A percentile compares a stretch with the other conserved stretches of the same genome.
These are phyloP conservation scores for Aphelenchoides besseyi DNA, from an alignment of 1,140 invertebrate species.

Conservation along the genomic window DNA sequence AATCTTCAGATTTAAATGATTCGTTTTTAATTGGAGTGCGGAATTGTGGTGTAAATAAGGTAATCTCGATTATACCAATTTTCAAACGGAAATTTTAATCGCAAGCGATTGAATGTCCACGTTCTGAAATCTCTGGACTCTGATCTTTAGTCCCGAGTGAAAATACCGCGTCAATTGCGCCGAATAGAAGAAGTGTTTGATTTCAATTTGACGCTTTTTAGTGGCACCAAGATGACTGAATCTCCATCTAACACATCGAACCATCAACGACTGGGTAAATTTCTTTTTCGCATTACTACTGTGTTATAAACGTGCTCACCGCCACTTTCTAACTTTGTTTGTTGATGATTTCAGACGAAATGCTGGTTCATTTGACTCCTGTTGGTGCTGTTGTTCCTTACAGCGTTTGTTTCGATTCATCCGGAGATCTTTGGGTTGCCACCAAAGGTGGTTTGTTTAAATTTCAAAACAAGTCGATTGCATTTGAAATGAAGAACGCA, in stretches of 20 bases:
- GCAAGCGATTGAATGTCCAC: not conserved
- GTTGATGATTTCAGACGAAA: no score
- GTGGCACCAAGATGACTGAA: constrained; percentile 48
- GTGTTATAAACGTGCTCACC: no score
- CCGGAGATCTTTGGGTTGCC: constrained; percentile 54
- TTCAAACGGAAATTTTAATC: not conserved
- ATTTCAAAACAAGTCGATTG: constrained; percentile 32
- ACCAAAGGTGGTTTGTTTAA: constrained; percentile 61
- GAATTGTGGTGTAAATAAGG: not conserved
- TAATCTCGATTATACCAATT: not conserved
- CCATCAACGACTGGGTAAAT: constrained; percentile 53
- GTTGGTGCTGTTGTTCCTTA: constrained; percentile 55
- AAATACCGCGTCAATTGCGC: no score
- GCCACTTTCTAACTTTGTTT: not conserved
- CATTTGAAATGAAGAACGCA: constrained; percentile 53
- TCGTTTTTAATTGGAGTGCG: not conserved
- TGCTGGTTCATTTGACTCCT: constrained; percentile 48
- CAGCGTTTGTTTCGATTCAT: constrained; percentile 47
- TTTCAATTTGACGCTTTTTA: no score
- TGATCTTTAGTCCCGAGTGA: not conserved
- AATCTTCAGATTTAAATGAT: not conserved
- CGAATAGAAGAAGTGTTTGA: no score
- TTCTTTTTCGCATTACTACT: constrained; percentile 46
- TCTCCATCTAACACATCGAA: constrained; percentile 55
- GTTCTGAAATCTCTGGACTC: not conserved